These are phyloP conservation scores for Colossoma macropomum DNA, from an alignment of 2,113 vertebrate species.

Conservation along the genomic window DNA sequence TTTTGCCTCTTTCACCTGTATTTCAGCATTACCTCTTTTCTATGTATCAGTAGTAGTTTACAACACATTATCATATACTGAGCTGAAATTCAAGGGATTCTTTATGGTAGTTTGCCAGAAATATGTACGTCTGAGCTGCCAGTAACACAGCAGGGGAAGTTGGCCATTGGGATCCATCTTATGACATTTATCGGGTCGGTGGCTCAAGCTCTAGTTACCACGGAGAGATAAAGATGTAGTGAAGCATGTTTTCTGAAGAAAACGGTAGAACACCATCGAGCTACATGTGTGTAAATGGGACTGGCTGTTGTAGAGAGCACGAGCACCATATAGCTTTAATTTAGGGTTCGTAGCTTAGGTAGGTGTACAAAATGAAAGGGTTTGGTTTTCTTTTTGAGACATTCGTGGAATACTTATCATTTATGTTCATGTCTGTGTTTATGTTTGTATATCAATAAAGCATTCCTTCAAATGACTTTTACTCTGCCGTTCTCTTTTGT, in stretches of 20 bases:
- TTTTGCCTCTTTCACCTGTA: slow-evolving; percentile 42
- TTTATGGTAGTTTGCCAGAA: slow-evolving; percentile 44
- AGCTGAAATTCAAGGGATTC: slow-evolving; percentile 39
- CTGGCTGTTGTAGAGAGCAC: slow-evolving; percentile 25
- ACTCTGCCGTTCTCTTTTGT: background rate
- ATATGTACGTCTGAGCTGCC: slow-evolving; percentile 52
- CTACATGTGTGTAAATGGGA: slow-evolving; percentile 6
- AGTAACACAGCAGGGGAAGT: slow-evolving; percentile 52
- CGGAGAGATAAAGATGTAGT: background rate
- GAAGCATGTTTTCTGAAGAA: slow-evolving; percentile 19
- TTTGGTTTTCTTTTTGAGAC: slow-evolving; percentile 56
- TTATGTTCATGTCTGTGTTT: slow-evolving; percentile 66
- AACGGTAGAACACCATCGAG: background rate
- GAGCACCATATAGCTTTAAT: slow-evolving; percentile 56
- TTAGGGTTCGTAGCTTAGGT: slow-evolving; percentile 44
- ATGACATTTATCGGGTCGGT: slow-evolving; percentile 39
- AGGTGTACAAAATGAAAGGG: slow-evolving; percentile 64
- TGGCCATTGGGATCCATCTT: slow-evolving; percentile 41
- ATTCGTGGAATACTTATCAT: slow-evolving; percentile 58
- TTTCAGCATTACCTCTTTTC: slow-evolving; percentile 40
- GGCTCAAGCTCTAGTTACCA: slow-evolving; percentile 30
- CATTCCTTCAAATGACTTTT: slow-evolving; percentile 75
- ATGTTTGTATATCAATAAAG: slow-evolving; percentile 80
- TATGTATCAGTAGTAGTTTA: slow-evolving; percentile 31
- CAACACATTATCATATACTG: slow-evolving; percentile 15